Base-by-base conservation (phyloP, 1,140 invertebrate species). In the Atta cephalotes region DNA sequence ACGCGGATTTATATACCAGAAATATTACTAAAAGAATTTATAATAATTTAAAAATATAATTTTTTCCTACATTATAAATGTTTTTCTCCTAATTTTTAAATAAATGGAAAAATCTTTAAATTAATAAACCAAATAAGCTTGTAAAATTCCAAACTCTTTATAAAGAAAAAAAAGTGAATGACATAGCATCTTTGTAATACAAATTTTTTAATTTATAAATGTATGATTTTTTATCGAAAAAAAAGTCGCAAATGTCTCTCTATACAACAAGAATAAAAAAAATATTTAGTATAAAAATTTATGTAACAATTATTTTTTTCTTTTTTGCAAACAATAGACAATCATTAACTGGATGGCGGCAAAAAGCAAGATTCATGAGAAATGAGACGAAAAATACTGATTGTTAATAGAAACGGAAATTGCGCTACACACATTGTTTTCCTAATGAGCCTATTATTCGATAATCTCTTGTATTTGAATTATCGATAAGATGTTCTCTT, bases 261-360 rank as follows among this genome's bases (percentile, higher is more conserved):
- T 81, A 51, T 0, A 49, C 6, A n/a, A 45, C 3, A 3, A 58
- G n/a, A 72, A 45, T 62, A 39, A 39, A 62, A 60, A 12, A 9
- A 49, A 70, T 16, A 31, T 39, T 2, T 56, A 39, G 60, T n/a
- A n/a, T 16, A 58, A 72, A 81, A 51, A 71, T 72, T 82, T 60
- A 74, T 62, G 18, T 82, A 45, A 35, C 53, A 35, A 82, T 60
- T 31, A 31, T 60, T 62, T 25, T 58, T 72, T n/a, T 25, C 16
- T 60, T 74, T 71, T 72, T 45, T 28, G 45, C 21, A 49, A 72
- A 60, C 35, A 72, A 82, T 72, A 51, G 18, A 72, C 49, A 25
- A 21, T 10, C 51, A 21, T 81, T 82, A 62, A 35, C 18, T 82
- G 53, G 66, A 74, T 31, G 35, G 35, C 25, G 16, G 35, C 21